Conservation (phyloP, 2,888 invertebrate genomes). For the Trimorus sp. region DNA sequence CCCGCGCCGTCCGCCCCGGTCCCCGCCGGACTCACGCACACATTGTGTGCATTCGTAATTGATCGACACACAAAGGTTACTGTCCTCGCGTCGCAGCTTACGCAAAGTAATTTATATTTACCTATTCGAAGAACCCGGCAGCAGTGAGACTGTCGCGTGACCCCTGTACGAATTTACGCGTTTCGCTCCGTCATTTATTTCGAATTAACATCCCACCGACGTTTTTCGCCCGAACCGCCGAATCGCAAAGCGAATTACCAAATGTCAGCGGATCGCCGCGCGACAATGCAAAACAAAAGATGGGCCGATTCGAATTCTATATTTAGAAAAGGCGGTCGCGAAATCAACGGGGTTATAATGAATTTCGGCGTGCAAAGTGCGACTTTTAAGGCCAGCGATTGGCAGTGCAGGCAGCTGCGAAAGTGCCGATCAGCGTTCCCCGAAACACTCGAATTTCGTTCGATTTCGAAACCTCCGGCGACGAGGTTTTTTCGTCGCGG, state of each 20-base stretch:
- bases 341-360: not conserved
- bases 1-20: not conserved
- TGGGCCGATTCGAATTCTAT: not conserved
- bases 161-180: constrained; percentile 25
- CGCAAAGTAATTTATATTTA: constrained; percentile 37
- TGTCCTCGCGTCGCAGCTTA: constrained; percentile 25
- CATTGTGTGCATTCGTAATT: not conserved
- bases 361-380: not conserved
- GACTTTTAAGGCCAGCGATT: too few species aligned
- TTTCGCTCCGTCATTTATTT: constrained; percentile 22
- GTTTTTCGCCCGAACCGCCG: not conserved
- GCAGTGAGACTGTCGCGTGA: not conserved
- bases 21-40: not conserved
- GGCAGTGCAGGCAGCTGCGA: too few species aligned
- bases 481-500: too few species aligned
- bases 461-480: too few species aligned
- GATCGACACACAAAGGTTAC: not conserved
- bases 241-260: too few species aligned
- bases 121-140: constrained; percentile 12
- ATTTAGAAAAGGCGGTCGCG: not conserved
- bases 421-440: too few species aligned
- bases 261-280: too few species aligned
- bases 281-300: not conserved
- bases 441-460: too few species aligned
- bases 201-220: not conserved